phyloP scores from a whole-genome alignment of 92 coral and sea anemone genomes.

The Heliopora coerulea region DNA sequence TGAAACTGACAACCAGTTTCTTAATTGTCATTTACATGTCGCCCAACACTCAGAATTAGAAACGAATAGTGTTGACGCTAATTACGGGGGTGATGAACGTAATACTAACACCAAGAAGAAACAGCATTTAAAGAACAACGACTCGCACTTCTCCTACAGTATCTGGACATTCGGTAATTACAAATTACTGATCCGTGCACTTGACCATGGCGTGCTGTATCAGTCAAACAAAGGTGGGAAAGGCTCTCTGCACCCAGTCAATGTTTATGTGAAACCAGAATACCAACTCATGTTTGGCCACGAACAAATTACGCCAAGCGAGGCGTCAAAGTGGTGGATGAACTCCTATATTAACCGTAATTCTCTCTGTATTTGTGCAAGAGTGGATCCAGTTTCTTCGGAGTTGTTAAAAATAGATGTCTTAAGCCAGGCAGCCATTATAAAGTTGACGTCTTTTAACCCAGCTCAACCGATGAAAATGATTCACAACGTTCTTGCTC shows the following conservation, averaged over 20 bases:
- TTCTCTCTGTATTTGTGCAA: conserved; percentile 67
- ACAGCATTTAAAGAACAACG: neutral
- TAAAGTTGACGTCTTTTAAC: conserved; percentile 63
- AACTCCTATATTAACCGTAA: conserved; percentile 68
- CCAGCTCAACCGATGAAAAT: conserved; percentile 80
- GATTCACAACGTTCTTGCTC: conserved; percentile 52
- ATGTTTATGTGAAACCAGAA: conserved; percentile 80
- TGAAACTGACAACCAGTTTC: neutral
- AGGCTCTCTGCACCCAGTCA: conserved; percentile 51
- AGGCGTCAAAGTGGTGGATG: conserved; percentile 71
- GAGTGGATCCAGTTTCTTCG: conserved; percentile 59
- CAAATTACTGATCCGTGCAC: conserved; percentile 61
- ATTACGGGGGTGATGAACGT: neutral
- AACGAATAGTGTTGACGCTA: neutral
- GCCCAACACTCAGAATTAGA: neutral
- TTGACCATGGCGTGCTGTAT: conserved; percentile 61
- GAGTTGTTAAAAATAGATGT: conserved; percentile 69
- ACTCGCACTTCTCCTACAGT: conserved; percentile 58
- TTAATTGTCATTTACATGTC: neutral
- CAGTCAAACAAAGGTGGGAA: conserved; percentile 40
- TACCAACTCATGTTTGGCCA: conserved; percentile 71
- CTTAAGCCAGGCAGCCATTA: conserved; percentile 55
- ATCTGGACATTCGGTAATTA: conserved; percentile 85
- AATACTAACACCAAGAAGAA: conserved; percentile 10
- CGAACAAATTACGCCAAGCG: conserved; percentile 65